Evolutionary conservation across 2,113 vertebrate genomes (phyloP), one percentile per base, ranked within the genome.

Genomic region (Megaceryle maxima): DNA sequence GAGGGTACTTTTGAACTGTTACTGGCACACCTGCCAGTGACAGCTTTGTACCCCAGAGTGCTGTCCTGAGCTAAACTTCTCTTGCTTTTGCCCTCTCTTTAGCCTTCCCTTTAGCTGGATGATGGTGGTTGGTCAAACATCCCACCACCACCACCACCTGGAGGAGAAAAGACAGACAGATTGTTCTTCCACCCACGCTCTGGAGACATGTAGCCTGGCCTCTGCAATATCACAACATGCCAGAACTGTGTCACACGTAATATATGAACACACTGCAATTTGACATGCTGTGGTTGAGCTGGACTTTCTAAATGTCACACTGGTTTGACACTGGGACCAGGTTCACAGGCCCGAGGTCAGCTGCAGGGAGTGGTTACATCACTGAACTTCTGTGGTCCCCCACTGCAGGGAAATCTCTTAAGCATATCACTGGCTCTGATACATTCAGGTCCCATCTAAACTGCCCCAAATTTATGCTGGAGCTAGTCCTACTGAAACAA

Each of bases 41-140:
- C 87, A 96, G 83, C 95, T 94, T 94, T 91, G 96, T 97, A 96
- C 85, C 79, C 94, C 92, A 96, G 94, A 97, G 91, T 96, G 81
- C 80, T 94, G 53, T 74, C 91, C 77, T 91, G 69, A 31, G 22
- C 19, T 22, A 31, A 29, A 44, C 28, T 84, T 62, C 31, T 77
- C 20, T 44, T 18, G 3, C 15, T 39, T 9, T 69, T 83, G 31
- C 33, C 26, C 24, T 56, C 17, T 68, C 91, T 74, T n/a, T n/a
- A n/a, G n/a, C 1, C 8, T 93, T 67, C 33, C 10, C 20, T 81
- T 75, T 18, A 35, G 1, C 2, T 2, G 16, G 11, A 28, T 41
- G 35, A 13, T 64, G 26, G 19, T 68, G 22, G 9, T 46, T 26
- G 19, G 28, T 10, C 14, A 82, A 90, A 66, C 0, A 0, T 31